Percentiles rank a stretch among this genome's conserved stretches.
Evolutionary conservation across 2,888 invertebrate species (phyloP).

Genomic region (Serrognathus titanus): DNA sequence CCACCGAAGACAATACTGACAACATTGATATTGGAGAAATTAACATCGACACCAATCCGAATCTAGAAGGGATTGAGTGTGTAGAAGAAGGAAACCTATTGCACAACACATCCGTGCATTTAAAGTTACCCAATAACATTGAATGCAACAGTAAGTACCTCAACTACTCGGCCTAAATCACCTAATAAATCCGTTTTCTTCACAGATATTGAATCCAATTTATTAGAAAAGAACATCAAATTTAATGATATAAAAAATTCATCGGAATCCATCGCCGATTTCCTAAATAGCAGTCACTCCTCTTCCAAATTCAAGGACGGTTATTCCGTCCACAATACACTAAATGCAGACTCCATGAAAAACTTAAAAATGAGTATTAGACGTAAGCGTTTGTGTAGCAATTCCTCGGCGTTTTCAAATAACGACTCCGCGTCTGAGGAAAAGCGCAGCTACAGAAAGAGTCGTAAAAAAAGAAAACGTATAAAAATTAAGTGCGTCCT

Average conservation of each 20-base stretch:
- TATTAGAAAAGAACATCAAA: not conserved
- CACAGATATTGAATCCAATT: not conserved
- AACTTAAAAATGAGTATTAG: slow-evolving; percentile 47
- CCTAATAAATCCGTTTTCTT: not conserved
- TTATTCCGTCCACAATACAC: slow-evolving; percentile 29
- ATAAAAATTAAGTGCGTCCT: slow-evolving; percentile 11
- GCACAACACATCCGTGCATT: not conserved
- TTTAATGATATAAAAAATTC: not conserved
- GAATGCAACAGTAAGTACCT: not conserved
- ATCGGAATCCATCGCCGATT: not conserved
- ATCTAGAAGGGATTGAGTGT: not conserved
- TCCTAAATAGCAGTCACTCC: not conserved
- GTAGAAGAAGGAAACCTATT: not conserved
- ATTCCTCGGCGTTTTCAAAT: slow-evolving; percentile 45
- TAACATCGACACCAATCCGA: slow-evolving; percentile 7
- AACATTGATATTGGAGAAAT: slow-evolving; percentile 10
- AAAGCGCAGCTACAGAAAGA: slow-evolving; percentile 36
- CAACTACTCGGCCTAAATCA: not conserved
- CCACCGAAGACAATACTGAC: slow-evolving; percentile 38
- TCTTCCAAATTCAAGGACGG: slow-evolving; percentile 17
- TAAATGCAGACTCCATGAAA: slow-evolving; percentile 42
- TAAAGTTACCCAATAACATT: not conserved
- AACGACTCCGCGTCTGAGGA: slow-evolving; percentile 41
- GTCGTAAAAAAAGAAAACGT: slow-evolving; percentile 43
- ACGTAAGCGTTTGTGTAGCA: slow-evolving; percentile 45